Evolutionary conservation across 2,888 invertebrate species (phyloP), one percentile per base, ranked within the genome.

Genomic region (Andrena fulva): DNA sequence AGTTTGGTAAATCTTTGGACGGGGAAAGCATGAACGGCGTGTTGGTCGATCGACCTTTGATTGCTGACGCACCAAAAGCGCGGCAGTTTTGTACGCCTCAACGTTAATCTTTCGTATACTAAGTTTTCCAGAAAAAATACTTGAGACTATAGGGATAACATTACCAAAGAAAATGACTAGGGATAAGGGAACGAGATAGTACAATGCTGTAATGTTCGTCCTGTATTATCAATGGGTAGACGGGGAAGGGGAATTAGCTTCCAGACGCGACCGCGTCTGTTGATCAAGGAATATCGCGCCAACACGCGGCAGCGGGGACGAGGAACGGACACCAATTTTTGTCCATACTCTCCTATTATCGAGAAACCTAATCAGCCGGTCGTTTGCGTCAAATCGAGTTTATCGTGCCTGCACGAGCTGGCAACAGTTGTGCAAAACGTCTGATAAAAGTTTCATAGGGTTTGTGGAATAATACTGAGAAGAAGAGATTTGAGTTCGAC

Each of bases 1-100:
- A 92, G 92, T 89, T 91, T 91, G 92, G 93, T 93, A 93, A 93
- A 93, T 93, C 93, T 91, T 91, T 89, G 84, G 85, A 89, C 78
- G 71, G 89, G 93, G 93, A 89, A 63, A 83, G 50, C 92, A 94
- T 89, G 85, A 89, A 72, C 52, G 16, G 29, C 73, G 56, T 12
- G 89, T 50, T 89, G 87, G 92, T 91, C 56, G 54, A 31, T 42
- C 60, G 60, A 42, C 59, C 42, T 66, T 52, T 35, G 67, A 54
- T 50, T 52, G 54, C 50, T 10, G 31, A 62, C 73, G 67, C 52
- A 56, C 52, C 35, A 60, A 68, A 69, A 59, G 8, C n/a, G 33
- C 31, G n/a, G 50, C 27, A 33, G 20, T 62, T 62, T 35, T 33
- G 20, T 20, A 20, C 10, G 7, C 8, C 33, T 31, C 20, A 5